A percentile compares a stretch with the other conserved stretches of the same genome.
These are phyloP conservation scores for Acanthosoma haemorrhoidale DNA, from an alignment of 2,888 invertebrate species.

Conservation along the genomic window DNA sequence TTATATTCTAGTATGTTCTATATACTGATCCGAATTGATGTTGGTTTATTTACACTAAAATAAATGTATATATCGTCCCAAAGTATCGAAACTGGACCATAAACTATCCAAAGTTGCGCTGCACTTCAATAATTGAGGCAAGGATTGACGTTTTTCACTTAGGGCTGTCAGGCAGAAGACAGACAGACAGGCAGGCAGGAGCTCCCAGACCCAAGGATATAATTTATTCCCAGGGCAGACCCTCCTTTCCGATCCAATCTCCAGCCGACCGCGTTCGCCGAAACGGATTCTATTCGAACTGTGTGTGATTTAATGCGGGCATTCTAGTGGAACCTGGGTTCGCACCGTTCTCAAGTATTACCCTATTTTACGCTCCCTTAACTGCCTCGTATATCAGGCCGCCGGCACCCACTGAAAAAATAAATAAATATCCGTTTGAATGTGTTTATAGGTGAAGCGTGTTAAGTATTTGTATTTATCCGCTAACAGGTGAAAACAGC, in stretches of 20 bases:
- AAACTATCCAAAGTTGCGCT: too few relatives aligned
- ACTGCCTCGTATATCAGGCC: neutral
- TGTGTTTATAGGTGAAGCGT: too few relatives aligned
- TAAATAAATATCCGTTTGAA: constrained; percentile 11
- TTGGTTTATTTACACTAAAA: too few relatives aligned
- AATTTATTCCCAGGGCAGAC: neutral
- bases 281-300: neutral
- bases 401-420: neutral
- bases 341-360: neutral
- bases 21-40: too few relatives aligned
- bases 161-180: neutral
- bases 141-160: neutral
- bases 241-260: too few relatives aligned
- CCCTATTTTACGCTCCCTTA: neutral
- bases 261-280: neutral
- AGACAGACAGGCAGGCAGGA: neutral
- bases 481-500: too few relatives aligned
- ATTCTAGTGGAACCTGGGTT: neutral
- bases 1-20: too few relatives aligned
- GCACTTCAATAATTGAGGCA: too few relatives aligned
- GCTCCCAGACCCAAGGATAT: neutral
- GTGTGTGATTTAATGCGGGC: constrained; percentile 4
- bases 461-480: too few relatives aligned
- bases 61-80: too few relatives aligned
- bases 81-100: too few relatives aligned